Evolutionary conservation across 2,888 invertebrate genomes (phyloP), one percentile per base, ranked within the genome.

Genomic region (Drosophila cognata): DNA sequence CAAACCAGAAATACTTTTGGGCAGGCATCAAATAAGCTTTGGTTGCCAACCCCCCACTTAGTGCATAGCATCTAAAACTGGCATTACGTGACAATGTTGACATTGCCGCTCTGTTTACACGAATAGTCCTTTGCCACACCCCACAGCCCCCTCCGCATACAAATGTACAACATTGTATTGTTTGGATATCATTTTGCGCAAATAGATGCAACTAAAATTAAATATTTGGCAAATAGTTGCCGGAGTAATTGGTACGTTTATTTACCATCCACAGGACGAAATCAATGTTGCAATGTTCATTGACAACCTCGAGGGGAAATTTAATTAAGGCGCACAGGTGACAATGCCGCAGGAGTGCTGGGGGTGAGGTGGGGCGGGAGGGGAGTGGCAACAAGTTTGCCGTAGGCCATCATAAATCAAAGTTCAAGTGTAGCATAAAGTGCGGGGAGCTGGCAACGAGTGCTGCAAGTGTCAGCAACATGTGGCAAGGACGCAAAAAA

Each of bases 401-500:
- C 51, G 55, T 43, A 36, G 68, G 66, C 70, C 51, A 62, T 76
- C 88, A 88, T 86, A 86, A 86, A 86, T 86, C 85, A 86, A 81
- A 79, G 78, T 63, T 73, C 64, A 76, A 76, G 73, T 59, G 71
- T 59, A 48, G 59, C 29, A 46, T 36, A 43, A 52, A 60, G 11
- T 18, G 31, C 28, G 11, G 48, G 25, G 55, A 13, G 71, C 46
- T 13, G 50, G 33, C 36, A 48, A 58, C 74, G 71, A 77, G 77
- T 82, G 84, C 85, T 87, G 87, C 83, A 89, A 88, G 75, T 88
- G 89, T 89, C 88, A 88, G 91, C 89, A 89, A 90, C 89, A 89
- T 90, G 90, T 89, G 91, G 87, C 83, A 71, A 73, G 59, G 55
- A 70, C 43, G 64, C 61, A 63, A 79, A 79, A 81, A 84, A 77